These are phyloP conservation scores for Limanda limanda DNA, from an alignment of 2,113 vertebrate genomes.

Conservation along the genomic window DNA sequence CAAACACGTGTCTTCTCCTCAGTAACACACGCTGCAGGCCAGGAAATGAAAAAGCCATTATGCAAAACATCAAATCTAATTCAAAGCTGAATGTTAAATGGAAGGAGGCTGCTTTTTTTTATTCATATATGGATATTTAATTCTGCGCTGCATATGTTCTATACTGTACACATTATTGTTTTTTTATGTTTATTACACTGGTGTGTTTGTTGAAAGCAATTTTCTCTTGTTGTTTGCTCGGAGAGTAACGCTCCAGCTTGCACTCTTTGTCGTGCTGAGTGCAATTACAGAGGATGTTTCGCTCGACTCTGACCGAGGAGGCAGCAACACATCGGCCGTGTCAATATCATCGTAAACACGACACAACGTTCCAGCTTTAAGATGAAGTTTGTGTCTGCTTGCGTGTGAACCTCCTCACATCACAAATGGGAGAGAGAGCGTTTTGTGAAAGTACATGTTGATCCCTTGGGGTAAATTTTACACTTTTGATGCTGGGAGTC, in stretches of 20 bases:
- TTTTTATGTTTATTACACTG: constrained; percentile 4
- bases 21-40: constrained; percentile 26
- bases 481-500: too few species aligned
- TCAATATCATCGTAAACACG: not conserved
- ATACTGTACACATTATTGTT: not conserved
- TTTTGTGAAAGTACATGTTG: too few species aligned
- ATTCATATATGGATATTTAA: not conserved
- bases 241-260: not conserved
- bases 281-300: not conserved
- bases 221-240: constrained; percentile 7
- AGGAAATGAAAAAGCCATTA: constrained; percentile 15
- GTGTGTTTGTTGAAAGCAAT: not conserved
- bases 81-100: constrained; percentile 18
- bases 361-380: not conserved
- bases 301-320: too few species aligned
- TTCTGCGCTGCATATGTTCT: not conserved
- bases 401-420: not conserved
- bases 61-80: constrained; percentile 34
- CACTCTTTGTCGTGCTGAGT: not conserved
- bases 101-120: not conserved
- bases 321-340: not conserved
- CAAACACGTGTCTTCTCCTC: constrained; percentile 15
- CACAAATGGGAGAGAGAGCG: not conserved
- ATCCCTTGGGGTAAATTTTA: too few species aligned
- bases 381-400: not conserved